Base-by-base conservation (phyloP, 2,888 invertebrate genomes). In the Dasypogon diadema region DNA sequence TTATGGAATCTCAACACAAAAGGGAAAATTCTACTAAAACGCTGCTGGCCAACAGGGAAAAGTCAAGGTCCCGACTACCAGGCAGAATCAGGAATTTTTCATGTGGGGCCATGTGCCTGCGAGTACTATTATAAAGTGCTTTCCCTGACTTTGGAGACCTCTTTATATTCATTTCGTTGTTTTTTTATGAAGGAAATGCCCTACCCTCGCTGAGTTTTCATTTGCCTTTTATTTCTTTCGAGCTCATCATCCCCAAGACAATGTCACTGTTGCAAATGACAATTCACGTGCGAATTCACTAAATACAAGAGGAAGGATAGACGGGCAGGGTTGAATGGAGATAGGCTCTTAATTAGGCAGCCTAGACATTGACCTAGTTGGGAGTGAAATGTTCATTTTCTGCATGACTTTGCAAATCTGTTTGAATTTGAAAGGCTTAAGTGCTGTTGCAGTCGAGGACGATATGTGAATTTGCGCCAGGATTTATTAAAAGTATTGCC, bases 171-270 rank as follows among this genome's bases (percentile, higher is more conserved):
- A 65, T 46, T 65, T 65, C 5, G 3, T 21, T 18, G 3, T 24
- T 65, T 46, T n/a, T n/a, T 46, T 46, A 22, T 48, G 22, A 46
- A 65, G 48, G 48, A 46, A 46, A 65, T 65, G 21, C 18, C 54
- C 54, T 54, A 22, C 54, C 21, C 54, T 54, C 54, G 18, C 34
- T 54, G 51, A 56, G 54, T 70, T 54, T 24, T 70, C 70, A 70
- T 70, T 54, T 54, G 14, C 24, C 34, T 18, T 70, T 70, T 70
- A 30, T 34, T 70, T 24, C 16, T 54, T 46, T 37, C 14, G 12
- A 54, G 70, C 70, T 70, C 70, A 70, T 70, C 51, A 70, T 70
- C 70, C 70, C 42, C 34, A 70, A 54, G 54, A 70, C 70, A 70
- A 70, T 70, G 70, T 34, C 70, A 70, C 65, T 34, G 54, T 30